phyloP scores from a whole-genome alignment of 2,888 invertebrate species.

The Ecliptopera silaceata region DNA sequence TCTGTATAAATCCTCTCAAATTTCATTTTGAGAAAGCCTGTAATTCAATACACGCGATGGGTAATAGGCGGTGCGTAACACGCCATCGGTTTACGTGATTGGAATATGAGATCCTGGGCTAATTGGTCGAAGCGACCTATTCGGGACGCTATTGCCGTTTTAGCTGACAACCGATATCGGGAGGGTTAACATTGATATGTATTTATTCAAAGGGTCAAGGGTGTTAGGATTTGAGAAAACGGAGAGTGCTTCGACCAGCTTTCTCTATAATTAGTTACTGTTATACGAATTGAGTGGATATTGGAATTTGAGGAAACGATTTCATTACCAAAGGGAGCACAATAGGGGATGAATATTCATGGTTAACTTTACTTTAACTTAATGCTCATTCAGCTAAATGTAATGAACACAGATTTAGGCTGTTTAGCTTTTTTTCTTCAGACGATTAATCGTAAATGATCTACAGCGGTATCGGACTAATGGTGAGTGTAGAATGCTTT shows the following conservation, averaged over 20 bases:
- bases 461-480: too few relatives aligned
- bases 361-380: too few relatives aligned
- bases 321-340: not conserved
- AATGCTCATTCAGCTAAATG: too few relatives aligned
- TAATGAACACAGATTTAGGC: too few relatives aligned
- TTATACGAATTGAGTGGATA: not conserved
- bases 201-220: slow-evolving; percentile 39
- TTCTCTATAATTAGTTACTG: slow-evolving; percentile 11
- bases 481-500: too few relatives aligned
- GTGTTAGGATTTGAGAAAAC: slow-evolving; percentile 30
- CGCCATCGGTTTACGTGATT: slow-evolving; percentile 57
- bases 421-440: too few relatives aligned
- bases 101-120: slow-evolving; percentile 51
- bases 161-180: slow-evolving; percentile 33
- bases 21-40: slow-evolving; percentile 39
- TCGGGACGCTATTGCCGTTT: slow-evolving; percentile 36
- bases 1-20: slow-evolving; percentile 27
- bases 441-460: too few relatives aligned
- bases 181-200: slow-evolving; percentile 31
- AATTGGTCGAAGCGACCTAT: slow-evolving; percentile 46
- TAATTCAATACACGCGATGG: slow-evolving; percentile 54
- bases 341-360: too few relatives aligned
- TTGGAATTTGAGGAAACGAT: not conserved
- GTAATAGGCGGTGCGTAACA: slow-evolving; percentile 50
- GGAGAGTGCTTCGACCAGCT: slow-evolving; percentile 14